These are phyloP conservation scores for Athene cunicularia DNA, from an alignment of 2,113 vertebrate species.

Conservation along the genomic window DNA sequence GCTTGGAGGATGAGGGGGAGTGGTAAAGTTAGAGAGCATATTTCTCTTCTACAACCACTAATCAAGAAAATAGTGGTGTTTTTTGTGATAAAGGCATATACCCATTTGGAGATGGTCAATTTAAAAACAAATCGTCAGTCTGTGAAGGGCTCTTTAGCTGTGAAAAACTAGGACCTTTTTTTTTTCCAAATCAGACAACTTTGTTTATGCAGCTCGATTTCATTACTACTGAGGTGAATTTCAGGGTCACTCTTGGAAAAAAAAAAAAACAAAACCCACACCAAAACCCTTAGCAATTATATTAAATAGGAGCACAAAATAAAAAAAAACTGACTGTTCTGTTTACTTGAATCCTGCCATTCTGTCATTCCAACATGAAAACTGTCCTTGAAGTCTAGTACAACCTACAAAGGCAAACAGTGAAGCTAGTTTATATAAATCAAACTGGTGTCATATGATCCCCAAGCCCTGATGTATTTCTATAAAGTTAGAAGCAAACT, in stretches of 20 bases:
- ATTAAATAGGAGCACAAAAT: constrained; percentile 52
- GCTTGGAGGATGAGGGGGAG: background rate
- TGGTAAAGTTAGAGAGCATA: background rate
- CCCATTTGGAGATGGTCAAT: constrained; percentile 6
- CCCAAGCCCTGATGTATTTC: constrained; percentile 22
- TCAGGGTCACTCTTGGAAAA: constrained; percentile 30
- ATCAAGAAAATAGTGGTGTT: background rate
- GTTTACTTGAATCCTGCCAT: constrained; percentile 60
- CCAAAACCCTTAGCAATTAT: constrained; percentile 29
- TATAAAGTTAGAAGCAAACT: constrained; percentile 26
- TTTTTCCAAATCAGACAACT: constrained; percentile 12
- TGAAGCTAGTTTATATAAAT: constrained; percentile 57
- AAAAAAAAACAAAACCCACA: background rate
- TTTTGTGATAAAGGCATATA: background rate
- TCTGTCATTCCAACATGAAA: constrained; percentile 53
- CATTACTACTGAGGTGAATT: constrained; percentile 42
- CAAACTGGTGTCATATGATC: constrained; percentile 38
- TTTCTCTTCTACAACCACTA: background rate
- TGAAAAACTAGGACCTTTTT: constrained; percentile 28
- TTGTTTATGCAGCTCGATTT: constrained; percentile 47
- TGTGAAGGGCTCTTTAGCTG: constrained; percentile 16
- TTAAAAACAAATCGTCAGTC: constrained; percentile 10
- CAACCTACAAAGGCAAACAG: constrained; percentile 48
- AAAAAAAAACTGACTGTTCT: constrained; percentile 36
- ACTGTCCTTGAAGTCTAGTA: constrained; percentile 58